Percentiles rank a stretch among this genome's conserved stretches.
These are phyloP conservation scores for Leucosticte australis DNA, from an alignment of 2,113 vertebrate species.

Conservation along the genomic window DNA sequence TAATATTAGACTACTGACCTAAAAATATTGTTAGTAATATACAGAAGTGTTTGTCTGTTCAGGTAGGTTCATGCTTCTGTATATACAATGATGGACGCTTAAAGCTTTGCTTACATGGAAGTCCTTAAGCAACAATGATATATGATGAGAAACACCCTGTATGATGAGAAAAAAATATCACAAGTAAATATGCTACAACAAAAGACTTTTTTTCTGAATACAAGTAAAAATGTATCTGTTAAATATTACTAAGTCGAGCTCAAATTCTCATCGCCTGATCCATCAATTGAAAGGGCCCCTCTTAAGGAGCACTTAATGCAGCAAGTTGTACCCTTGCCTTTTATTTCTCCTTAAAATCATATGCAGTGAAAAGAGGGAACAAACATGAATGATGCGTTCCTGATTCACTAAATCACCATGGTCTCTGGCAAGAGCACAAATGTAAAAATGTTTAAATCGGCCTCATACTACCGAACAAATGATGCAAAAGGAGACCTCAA, in stretches of 20 bases:
- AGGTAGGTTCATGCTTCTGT: not conserved
- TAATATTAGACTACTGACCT: not conserved
- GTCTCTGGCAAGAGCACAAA: conserved; percentile 33
- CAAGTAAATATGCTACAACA: not conserved
- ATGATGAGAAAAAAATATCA: not conserved
- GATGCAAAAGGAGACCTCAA: conserved; percentile 49
- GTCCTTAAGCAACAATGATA: not conserved
- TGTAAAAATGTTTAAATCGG: conserved; percentile 34
- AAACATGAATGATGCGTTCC: conserved; percentile 43
- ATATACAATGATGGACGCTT: not conserved
- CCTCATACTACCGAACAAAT: not conserved
- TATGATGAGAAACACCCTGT: not conserved
- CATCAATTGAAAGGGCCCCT: not conserved
- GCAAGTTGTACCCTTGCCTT: conserved; percentile 16
- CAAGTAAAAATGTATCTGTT: not conserved
- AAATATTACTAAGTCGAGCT: not conserved
- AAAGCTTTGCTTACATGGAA: not conserved
- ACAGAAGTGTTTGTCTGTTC: not conserved
- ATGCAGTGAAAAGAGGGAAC: not conserved
- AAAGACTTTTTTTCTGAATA: not conserved
- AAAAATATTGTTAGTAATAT: not conserved
- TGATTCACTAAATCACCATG: conserved; percentile 44
- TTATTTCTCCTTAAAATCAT: conserved; percentile 52
- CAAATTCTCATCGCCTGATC: not conserved
- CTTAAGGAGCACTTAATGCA: not conserved